Evolutionary conservation across 2,888 invertebrate genomes (phyloP), one percentile per base, ranked within the genome.

Genomic region (Xanthorhoe designata): DNA sequence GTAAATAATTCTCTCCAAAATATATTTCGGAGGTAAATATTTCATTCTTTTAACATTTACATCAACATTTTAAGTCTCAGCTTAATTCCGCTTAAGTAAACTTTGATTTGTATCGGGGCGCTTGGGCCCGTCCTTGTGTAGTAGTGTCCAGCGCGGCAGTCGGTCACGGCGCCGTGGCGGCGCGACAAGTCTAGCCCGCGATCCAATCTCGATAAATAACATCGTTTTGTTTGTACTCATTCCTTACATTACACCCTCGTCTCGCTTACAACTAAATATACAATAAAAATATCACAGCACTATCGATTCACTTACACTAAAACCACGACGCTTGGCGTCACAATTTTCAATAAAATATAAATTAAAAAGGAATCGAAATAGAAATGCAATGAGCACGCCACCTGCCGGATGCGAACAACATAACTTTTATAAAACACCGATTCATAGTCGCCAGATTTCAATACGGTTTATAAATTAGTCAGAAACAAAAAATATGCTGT

Each of bases 281-380:
- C 90, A 92, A 72, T 91, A 90, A 92, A 91, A 92, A 93, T 93
- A 93, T 93, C 92, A 93, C 92, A 93, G 92, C 92, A 92, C 92
- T 88, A 92, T 92, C 92, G 92, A 92, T 93, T 91, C 91, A 85
- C 92, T 92, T 92, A 92, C 87, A 79, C 92, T 92, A 92, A 85
- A 83, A 83, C 78, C 85, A 75, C 80, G 80, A 83, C 87, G 92
- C 92, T 92, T 88, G 76, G 92, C 92, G 82, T 78, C 87, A 78
- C 81, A 77, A 83, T 78, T 84, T 84, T 78, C 74, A 76, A 82
- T 75, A 77, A 78, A 77, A 81, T 74, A 78, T 77, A 83, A 79
- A 87, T 81, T 85, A 85, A 80, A 86, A 88, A 88, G 89, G 89
- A 91, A 91, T 91, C 91, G 89, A 92, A 88, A 84, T 84, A 79